Conservation (phyloP, 1,140 invertebrate species). For the Zaprionus nigranus region DNA sequence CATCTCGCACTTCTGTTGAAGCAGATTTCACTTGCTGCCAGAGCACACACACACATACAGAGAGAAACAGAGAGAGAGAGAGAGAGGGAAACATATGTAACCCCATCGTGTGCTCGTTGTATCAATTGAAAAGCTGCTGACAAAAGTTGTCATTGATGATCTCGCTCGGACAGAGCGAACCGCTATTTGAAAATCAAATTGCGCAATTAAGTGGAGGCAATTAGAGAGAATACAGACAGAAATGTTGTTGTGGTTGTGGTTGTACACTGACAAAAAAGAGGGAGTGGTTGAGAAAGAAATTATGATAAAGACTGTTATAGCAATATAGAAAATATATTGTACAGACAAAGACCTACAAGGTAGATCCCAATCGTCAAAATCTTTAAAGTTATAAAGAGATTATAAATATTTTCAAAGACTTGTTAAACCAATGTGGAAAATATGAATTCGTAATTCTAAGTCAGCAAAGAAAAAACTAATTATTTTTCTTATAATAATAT, state of each 20-base stretch:
- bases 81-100: not conserved
- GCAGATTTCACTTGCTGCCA: conserved; percentile 55
- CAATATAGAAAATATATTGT: too few relatives aligned
- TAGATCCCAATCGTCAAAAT: too few relatives aligned
- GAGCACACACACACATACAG: not conserved
- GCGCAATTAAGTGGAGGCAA: conserved; percentile 75
- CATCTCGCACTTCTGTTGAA: conserved; percentile 56
- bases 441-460: too few relatives aligned
- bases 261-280: not conserved
- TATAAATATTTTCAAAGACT: too few relatives aligned
- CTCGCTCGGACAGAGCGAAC: conserved; percentile 19
- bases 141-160: conserved; percentile 81
- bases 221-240: conserved; percentile 54
- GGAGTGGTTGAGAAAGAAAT: not conserved
- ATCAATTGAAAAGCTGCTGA: conserved; percentile 80
- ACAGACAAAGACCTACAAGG: too few relatives aligned
- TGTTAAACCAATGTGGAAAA: too few relatives aligned
- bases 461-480: too few relatives aligned
- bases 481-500: too few relatives aligned
- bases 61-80: not conserved
- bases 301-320: too few relatives aligned
- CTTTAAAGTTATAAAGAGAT: too few relatives aligned
- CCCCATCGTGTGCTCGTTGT: conserved; percentile 24
- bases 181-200: conserved; percentile 79
- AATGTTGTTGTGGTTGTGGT: conserved; percentile 14